phyloP scores from a whole-genome alignment of 2,797 vertebrate genomes.

The Hippoglossus hippoglossus region DNA sequence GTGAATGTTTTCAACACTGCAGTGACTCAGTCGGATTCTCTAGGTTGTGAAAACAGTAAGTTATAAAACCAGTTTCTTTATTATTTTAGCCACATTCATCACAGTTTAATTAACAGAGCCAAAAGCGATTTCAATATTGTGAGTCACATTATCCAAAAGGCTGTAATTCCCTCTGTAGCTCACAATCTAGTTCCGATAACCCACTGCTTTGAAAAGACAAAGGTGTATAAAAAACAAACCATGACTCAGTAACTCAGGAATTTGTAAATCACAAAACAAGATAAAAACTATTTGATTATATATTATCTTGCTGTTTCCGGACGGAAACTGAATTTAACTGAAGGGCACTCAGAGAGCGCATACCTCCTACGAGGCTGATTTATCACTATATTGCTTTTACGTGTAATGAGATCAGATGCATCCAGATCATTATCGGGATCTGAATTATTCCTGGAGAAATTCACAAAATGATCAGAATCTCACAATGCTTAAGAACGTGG shows the following conservation, averaged over 20 bases:
- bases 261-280: background rate
- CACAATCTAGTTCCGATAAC: constrained; percentile 14
- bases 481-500: too few species aligned
- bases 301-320: background rate
- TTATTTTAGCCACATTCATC: background rate
- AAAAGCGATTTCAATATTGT: background rate
- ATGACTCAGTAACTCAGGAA: background rate
- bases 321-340: too few species aligned
- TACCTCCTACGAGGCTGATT: too few species aligned
- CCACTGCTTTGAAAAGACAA: constrained; percentile 8
- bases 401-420: too few species aligned
- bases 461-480: too few species aligned
- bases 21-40: background rate
- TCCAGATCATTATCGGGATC: too few species aligned
- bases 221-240: constrained; percentile 6
- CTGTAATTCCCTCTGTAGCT: constrained; percentile 29
- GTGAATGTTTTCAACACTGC: background rate
- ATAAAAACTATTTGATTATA: background rate
- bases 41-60: background rate
- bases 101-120: background rate
- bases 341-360: too few species aligned
- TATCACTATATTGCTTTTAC: too few species aligned
- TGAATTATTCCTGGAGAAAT: too few species aligned
- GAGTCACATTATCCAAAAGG: constrained; percentile 28
- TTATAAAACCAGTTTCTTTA: background rate